These are phyloP conservation scores for Choristoneura fumiferana DNA, from an alignment of 1,140 invertebrate species.

Conservation along the genomic window DNA sequence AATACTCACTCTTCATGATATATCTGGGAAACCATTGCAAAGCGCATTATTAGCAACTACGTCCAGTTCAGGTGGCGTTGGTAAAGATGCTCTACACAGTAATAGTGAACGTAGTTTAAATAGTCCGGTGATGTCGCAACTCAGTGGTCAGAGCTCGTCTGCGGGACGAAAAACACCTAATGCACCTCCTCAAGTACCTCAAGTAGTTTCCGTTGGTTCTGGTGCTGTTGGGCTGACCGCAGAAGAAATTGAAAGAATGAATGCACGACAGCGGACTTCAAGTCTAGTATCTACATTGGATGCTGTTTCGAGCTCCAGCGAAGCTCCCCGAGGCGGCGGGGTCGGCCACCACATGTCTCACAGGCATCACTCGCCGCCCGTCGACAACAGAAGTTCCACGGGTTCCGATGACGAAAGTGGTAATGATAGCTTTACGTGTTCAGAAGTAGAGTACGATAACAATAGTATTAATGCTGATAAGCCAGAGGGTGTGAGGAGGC, in stretches of 20 bases:
- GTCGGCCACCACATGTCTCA: slow-evolving; percentile 82
- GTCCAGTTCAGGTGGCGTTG: slow-evolving; percentile 90
- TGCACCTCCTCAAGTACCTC: slow-evolving; percentile 80
- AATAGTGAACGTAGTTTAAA: slow-evolving; percentile 94
- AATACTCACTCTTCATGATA: slow-evolving; percentile 94
- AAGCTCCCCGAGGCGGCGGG: slow-evolving; percentile 84
- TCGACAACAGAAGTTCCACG: slow-evolving; percentile 88
- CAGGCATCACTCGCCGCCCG: slow-evolving; percentile 84
- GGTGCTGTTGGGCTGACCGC: slow-evolving; percentile 91
- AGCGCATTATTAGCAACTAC: slow-evolving; percentile 92
- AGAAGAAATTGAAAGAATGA: slow-evolving; percentile 95
- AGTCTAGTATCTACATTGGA: slow-evolving; percentile 95
- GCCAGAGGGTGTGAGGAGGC: slow-evolving; percentile 82
- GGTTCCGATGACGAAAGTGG: slow-evolving; percentile 94
- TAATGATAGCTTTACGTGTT: slow-evolving; percentile 98
- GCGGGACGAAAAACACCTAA: slow-evolving; percentile 83
- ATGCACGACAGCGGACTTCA: slow-evolving; percentile 90
- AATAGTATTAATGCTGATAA: slow-evolving; percentile 90
- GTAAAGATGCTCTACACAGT: slow-evolving; percentile 89
- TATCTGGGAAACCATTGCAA: slow-evolving; percentile 94
- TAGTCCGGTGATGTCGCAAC: slow-evolving; percentile 93
- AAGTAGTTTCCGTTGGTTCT: slow-evolving; percentile 79
- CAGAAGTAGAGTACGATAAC: slow-evolving; percentile 98
- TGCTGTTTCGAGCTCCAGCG: slow-evolving; percentile 94
- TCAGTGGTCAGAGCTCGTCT: slow-evolving; percentile 90